Base-by-base conservation (phyloP, 2,113 vertebrate genomes). In the Pluvianellus socialis region DNA sequence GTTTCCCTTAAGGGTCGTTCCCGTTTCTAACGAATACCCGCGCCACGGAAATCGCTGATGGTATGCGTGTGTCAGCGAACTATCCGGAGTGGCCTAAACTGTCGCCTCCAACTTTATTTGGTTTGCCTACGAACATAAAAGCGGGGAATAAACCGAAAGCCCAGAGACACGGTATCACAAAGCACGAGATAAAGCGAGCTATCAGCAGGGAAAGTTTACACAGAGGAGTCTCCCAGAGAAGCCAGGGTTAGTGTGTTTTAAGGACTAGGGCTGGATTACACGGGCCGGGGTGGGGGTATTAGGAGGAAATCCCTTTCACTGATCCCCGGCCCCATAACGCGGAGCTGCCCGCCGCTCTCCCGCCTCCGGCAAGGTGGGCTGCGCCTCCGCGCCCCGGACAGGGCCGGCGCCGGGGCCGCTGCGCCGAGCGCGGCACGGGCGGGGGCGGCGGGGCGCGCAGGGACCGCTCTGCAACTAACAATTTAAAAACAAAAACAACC, bases 161-260 rank as follows among this genome's bases (percentile, higher is more conserved):
- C 35, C 50, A 12, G 83, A 66, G 79, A 47, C 50, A 8, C 53
- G 40, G 61, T 73, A 84, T 74, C 75, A 35, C 81, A 28, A 10
- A 18, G 77, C 86, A 6, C 6, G 70, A 73, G 92, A 92, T 96
- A 83, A 77, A 72, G 86, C 15, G 45, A 88, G 81, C 67, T 82
- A 80, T 79, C 94, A 35, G 90, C 86, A 40, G 86, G 86, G 85
- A 79, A 97, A 96, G 95, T 97, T 97, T 76, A 73, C 90, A 75
- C 67, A 63, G 72, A 53, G 77, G 53, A 86, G 79, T 26, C 84
- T 93, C 58, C 86, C 79, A 33, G 33, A 62, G 94, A 65, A 80
- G 75, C 82, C 74, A 14, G 15, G 79, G 92, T 77, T 32, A 71
- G 92, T 73, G 65, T 86, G 72, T 77, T 91, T 93, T 47, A 75